Evolutionary conservation across 1,140 invertebrate species (phyloP), one percentile per base, ranked within the genome.

Genomic region (Psix sp.): DNA sequence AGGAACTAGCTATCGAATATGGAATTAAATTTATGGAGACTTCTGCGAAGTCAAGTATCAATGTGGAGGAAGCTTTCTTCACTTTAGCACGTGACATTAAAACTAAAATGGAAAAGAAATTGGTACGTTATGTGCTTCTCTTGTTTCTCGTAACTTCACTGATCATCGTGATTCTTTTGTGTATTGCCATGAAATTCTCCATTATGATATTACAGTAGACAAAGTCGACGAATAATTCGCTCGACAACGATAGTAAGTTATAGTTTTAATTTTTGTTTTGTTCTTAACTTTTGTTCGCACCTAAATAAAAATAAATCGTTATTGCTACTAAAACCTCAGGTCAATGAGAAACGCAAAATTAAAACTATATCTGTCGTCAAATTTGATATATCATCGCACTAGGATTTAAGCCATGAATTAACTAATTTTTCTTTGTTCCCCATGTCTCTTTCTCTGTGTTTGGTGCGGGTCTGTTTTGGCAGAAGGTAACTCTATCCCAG

Each of bases 11-110:
- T 74, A 91, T 94, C 40, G 95, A 98, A 88, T 96, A 97, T 89
- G 93, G 94, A 78, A 96, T 96, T 80, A 94, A 95, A 84, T 97
- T 96, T 88, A 95, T 96, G 92, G 95, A 97, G 89, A 96, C 95
- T 35, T 96, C 94, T 74, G 95, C 95, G 11, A 96, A 96, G 88
- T 92, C 94, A 20, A 95, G 94, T 86, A 94, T 95, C 79, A 95
- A 96, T 83, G 95, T 97, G 33, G 95, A 96, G 87, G 93, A 95
- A 72, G 95, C 95, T 33, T 97, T 97, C 88, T 95, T 95, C 76
- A 96, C 95, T 74, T 89, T 98, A 79, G 96, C 97, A 17, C 92
- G 94, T 80, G 95, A 97, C 86, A 97, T 97, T 77, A 98, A 97
- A 89, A 91, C 93, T 33, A 97, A 97, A 90, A 96, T 95, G 90